Percentiles rank a stretch among this genome's conserved stretches.
phyloP scores from a whole-genome alignment of 2,113 vertebrate species.

The Platycercus adscitus region DNA sequence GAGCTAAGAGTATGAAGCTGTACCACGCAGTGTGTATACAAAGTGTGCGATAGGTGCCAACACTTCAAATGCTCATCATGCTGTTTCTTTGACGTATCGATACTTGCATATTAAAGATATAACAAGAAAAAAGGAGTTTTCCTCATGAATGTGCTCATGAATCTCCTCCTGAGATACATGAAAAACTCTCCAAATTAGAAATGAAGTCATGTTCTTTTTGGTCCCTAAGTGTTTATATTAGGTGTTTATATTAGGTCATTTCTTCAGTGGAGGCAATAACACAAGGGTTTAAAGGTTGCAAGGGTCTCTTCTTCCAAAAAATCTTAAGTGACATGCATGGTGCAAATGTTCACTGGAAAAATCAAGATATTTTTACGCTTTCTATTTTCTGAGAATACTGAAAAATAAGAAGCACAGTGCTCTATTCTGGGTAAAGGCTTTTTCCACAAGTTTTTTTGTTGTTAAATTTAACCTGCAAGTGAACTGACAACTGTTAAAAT shows the following conservation, averaged over 20 bases:
- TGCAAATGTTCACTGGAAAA: background rate
- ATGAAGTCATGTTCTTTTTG: background rate
- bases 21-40: background rate
- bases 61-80: background rate
- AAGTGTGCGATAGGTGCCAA: background rate
- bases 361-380: background rate
- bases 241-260: background rate
- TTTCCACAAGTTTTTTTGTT: background rate
- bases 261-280: background rate
- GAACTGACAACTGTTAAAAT: background rate
- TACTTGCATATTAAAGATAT: background rate
- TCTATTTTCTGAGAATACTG: background rate
- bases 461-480: constrained; percentile 14
- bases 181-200: background rate
- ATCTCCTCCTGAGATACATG: background rate
- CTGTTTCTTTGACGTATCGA: background rate
- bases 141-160: background rate
- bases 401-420: background rate
- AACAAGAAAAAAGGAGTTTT: background rate
- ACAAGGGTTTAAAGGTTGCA: background rate
- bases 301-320: background rate
- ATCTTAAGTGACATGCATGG: background rate
- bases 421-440: background rate
- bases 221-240: background rate
- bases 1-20: background rate